Conservation (phyloP, 2,888 invertebrate genomes). For the Neelides folsomi region DNA sequence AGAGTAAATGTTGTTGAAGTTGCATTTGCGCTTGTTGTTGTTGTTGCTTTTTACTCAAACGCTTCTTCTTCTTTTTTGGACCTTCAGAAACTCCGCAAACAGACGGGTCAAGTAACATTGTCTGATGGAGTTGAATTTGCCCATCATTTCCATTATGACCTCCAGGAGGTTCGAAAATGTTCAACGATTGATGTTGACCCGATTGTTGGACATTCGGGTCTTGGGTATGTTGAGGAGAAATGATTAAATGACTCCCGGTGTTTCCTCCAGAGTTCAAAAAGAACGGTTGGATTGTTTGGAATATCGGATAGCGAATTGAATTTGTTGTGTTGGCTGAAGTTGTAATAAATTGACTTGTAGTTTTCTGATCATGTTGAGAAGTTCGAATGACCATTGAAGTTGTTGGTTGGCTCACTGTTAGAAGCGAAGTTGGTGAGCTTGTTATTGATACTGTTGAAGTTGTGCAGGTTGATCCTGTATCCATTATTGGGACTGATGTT, state of each 20-base stretch:
- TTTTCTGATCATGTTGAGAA: no score
- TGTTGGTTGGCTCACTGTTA: background rate
- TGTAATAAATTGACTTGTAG: background rate
- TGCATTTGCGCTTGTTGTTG: constrained; percentile 36
- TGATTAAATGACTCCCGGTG: constrained; percentile 24
- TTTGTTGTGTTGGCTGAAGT: background rate
- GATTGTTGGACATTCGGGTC: no score
- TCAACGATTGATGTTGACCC: constrained; percentile 20
- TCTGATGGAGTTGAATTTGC: constrained; percentile 9
- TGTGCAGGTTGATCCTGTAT: no score
- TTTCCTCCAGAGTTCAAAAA: constrained; percentile 26
- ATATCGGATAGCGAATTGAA: constrained; percentile 24
- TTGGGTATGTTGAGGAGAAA: constrained; percentile 16
- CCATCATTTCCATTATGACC: no score
- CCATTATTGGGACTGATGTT: no score
- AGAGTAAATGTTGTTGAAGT: constrained; percentile 30
- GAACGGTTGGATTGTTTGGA: constrained; percentile 32
- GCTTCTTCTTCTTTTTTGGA: constrained; percentile 30
- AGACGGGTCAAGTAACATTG: constrained; percentile 31
- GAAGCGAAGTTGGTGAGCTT: no score
- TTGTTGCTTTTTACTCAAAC: constrained; percentile 34
- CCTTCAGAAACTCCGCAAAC: constrained; percentile 20
- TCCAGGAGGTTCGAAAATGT: constrained; percentile 22
- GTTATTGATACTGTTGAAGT: no score
- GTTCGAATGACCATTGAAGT: background rate